Evolutionary conservation across 2,113 vertebrate genomes (phyloP).

Genomic region (Festucalex cinctus): DNA sequence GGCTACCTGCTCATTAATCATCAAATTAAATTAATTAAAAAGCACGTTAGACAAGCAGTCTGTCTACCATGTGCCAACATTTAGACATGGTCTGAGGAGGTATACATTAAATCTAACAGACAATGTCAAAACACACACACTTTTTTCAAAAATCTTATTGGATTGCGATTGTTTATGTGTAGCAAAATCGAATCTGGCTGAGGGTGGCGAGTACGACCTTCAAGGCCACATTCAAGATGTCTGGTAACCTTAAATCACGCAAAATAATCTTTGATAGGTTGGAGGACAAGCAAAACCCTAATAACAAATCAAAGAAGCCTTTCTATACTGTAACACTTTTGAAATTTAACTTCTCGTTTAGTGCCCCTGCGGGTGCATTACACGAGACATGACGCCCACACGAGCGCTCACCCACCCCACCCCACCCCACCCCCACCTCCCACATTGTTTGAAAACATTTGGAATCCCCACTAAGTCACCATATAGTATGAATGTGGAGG

Average conservation of each 20-base stretch:
- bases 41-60: too few relatives aligned
- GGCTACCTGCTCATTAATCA: too few relatives aligned
- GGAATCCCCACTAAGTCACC: constrained; percentile 4
- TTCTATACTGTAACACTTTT: neutral
- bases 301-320: neutral
- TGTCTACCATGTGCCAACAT: too few relatives aligned
- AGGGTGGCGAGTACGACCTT: neutral
- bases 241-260: neutral
- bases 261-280: neutral
- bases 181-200: too few relatives aligned
- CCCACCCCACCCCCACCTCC: too few relatives aligned
- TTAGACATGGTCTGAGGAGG: too few relatives aligned
- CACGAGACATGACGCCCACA: neutral
- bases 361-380: neutral
- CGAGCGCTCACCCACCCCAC: neutral
- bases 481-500: constrained; percentile 38
- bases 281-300: neutral
- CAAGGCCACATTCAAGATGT: neutral
- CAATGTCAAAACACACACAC: too few relatives aligned
- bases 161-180: too few relatives aligned
- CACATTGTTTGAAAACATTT: constrained; percentile 7
- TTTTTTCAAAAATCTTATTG: too few relatives aligned
- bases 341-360: constrained; percentile 7
- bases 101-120: too few relatives aligned
- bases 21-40: too few relatives aligned